A percentile compares a stretch with the other conserved stretches of the same genome.
phyloP scores from a whole-genome alignment of 2,888 invertebrate species.

The Polymixis flavicincta region DNA sequence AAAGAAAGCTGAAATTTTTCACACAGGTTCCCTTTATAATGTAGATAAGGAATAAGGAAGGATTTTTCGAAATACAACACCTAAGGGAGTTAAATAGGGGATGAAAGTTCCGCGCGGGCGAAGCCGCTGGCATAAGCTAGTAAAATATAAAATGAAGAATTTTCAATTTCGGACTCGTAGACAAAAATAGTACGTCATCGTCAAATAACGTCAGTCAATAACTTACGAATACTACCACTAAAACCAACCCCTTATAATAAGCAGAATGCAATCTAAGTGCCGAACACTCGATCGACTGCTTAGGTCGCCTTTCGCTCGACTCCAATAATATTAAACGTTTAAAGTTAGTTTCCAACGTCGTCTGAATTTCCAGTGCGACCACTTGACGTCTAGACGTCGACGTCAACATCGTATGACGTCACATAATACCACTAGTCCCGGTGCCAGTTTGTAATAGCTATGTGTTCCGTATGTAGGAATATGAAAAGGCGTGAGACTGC shows the following conservation, averaged over 20 bases:
- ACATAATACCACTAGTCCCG: conserved; percentile 28
- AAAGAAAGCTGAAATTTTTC: too few species aligned
- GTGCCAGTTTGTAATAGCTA: conserved; percentile 31
- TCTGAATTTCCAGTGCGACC: conserved; percentile 25
- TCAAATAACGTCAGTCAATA: not conserved
- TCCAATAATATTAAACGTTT: conserved; percentile 6
- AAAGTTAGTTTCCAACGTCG: conserved; percentile 17
- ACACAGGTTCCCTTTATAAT: too few species aligned
- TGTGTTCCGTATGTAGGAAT: not conserved
- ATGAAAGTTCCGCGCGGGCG: too few species aligned
- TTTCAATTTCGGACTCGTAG: not conserved
- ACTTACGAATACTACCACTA: not conserved
- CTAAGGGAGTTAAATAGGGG: too few species aligned
- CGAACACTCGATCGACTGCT: not conserved
- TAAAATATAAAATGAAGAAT: not conserved
- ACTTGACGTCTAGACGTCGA: conserved; percentile 38
- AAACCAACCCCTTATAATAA: not conserved
- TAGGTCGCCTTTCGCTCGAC: not conserved
- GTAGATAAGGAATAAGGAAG: too few species aligned
- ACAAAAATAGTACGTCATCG: not conserved
- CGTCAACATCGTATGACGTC: conserved; percentile 33
- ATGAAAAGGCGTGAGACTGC: not conserved
- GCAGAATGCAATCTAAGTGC: not conserved
- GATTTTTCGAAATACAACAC: too few species aligned
- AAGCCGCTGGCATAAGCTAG: too few species aligned